Evolutionary conservation across 2,113 vertebrate species (phyloP).

Genomic region (Xenopus laevis): DNA sequence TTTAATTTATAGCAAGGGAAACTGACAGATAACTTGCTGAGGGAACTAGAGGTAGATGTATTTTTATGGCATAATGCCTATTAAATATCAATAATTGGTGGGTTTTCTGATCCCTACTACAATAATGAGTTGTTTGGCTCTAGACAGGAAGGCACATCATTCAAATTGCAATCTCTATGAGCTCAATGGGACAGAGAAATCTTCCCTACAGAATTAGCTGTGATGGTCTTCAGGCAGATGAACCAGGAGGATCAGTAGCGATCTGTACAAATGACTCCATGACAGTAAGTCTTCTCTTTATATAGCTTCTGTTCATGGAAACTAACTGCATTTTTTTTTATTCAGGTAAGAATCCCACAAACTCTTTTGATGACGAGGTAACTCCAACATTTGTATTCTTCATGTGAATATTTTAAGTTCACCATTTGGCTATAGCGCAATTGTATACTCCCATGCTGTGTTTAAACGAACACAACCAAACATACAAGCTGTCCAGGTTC

Average conservation of each 20-base stretch:
- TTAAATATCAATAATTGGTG: too few relatives aligned
- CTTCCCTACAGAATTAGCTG: slow-evolving; percentile 48
- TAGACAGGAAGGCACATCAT: slow-evolving; percentile 52
- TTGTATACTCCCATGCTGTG: too few relatives aligned
- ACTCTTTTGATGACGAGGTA: slow-evolving; percentile 58
- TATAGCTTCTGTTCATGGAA: background rate
- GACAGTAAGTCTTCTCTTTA: slow-evolving; percentile 57
- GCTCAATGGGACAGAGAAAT: slow-evolving; percentile 11
- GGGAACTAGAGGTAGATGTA: too few relatives aligned
- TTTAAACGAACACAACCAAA: too few relatives aligned
- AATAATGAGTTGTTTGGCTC: too few relatives aligned
- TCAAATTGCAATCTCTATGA: slow-evolving; percentile 48
- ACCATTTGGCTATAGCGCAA: too few relatives aligned
- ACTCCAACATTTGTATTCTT: background rate
- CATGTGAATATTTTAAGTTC: too few relatives aligned
- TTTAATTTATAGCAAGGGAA: too few relatives aligned
- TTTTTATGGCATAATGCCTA: too few relatives aligned
- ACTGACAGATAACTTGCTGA: too few relatives aligned
- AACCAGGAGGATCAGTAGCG: slow-evolving; percentile 38
- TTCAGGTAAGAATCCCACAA: slow-evolving; percentile 58
- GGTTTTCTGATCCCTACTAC: too few relatives aligned
- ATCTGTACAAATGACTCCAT: slow-evolving; percentile 60
- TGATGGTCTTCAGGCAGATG: background rate
- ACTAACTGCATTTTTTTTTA: background rate
- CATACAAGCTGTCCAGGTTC: too few relatives aligned